A percentile compares a stretch with the other conserved stretches of the same genome.
These are phyloP conservation scores for Paramormyrops hopkinsi DNA, from an alignment of 2,797 vertebrate species.

Conservation along the genomic window DNA sequence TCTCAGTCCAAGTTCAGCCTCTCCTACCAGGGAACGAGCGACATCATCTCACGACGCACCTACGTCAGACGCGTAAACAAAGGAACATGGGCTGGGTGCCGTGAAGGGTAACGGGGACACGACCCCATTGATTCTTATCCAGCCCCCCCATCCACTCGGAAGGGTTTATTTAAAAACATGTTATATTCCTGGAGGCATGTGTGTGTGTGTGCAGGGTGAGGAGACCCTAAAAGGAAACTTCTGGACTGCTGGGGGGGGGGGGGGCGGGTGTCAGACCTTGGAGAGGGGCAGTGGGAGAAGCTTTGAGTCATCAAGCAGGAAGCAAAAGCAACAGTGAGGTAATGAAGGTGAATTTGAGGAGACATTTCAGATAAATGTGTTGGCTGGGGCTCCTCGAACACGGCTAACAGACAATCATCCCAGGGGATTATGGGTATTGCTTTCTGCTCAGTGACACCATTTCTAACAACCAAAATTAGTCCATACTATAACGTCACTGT, in stretches of 20 bases:
- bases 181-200: background rate
- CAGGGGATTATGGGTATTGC: background rate
- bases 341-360: background rate
- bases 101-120: background rate
- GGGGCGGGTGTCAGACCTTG: background rate
- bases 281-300: background rate
- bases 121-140: background rate
- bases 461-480: background rate
- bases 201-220: background rate
- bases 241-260: background rate
- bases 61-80: background rate
- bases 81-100: background rate
- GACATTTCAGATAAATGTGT: background rate
- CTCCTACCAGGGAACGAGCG: background rate
- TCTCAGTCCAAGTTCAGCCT: background rate
- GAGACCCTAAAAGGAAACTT: conserved; percentile 3
- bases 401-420: background rate
- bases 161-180: background rate
- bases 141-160: background rate
- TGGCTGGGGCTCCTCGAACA: background rate
- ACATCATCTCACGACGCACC: background rate
- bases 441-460: background rate
- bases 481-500: background rate
- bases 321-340: background rate
- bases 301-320: background rate